phyloP scores from a whole-genome alignment of 2,888 invertebrate genomes.

The Cephus pulcher region DNA sequence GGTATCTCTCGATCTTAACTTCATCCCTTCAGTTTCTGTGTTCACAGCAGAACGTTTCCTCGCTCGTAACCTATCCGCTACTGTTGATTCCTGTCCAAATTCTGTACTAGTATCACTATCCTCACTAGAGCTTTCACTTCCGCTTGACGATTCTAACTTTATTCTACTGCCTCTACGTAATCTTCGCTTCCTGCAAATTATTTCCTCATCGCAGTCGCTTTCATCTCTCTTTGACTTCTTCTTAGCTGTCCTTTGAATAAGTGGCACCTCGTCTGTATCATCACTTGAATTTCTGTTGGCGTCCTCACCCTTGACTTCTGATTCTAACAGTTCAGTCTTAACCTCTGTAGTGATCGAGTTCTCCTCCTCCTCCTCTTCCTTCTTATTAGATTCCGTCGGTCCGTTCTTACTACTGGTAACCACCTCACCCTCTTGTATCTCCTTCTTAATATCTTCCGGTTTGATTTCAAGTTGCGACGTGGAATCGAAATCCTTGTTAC shows the following conservation, averaged over 20 bases:
- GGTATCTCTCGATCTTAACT: slow-evolving; percentile 54
- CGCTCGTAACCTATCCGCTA: slow-evolving; percentile 57
- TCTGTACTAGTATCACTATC: slow-evolving; percentile 52
- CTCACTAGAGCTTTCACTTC: slow-evolving; percentile 27
- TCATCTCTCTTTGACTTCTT: slow-evolving; percentile 55
- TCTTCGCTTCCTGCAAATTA: slow-evolving; percentile 50
- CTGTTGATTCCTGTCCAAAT: slow-evolving; percentile 50
- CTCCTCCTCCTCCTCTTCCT: slow-evolving; percentile 31
- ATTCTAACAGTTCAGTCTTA: slow-evolving; percentile 46
- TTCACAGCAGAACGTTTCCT: slow-evolving; percentile 53
- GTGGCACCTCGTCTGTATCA: slow-evolving; percentile 55
- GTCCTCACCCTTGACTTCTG: slow-evolving; percentile 38
- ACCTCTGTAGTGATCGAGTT: slow-evolving; percentile 31
- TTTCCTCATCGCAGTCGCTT: slow-evolving; percentile 64
- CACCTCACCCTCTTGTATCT: slow-evolving; percentile 22
- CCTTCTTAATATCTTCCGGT: slow-evolving; percentile 38
- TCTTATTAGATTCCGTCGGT: slow-evolving; percentile 19
- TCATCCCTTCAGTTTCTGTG: slow-evolving; percentile 56
- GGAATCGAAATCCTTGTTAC: slow-evolving; percentile 35
- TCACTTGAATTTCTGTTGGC: slow-evolving; percentile 44
- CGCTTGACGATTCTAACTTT: slow-evolving; percentile 55
- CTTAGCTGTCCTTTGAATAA: slow-evolving; percentile 48
- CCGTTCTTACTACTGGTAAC: slow-evolving; percentile 23
- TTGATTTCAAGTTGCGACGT: slow-evolving; percentile 30
- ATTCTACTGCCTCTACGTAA: slow-evolving; percentile 58